Base-by-base conservation (phyloP, 2,888 invertebrate species). In the Troides aeacus region DNA sequence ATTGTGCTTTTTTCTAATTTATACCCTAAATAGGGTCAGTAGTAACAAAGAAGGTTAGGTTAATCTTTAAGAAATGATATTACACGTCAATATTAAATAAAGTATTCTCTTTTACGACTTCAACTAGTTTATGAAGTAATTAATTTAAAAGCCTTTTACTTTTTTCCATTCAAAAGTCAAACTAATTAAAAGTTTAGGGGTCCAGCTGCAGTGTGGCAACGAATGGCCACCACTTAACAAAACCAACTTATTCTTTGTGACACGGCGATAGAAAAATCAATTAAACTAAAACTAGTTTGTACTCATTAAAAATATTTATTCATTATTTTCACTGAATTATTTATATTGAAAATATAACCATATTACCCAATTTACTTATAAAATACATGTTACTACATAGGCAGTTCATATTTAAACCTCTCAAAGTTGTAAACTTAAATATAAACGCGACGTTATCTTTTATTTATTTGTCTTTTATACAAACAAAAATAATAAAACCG, bases 221-320 rank as follows among this genome's bases (percentile, higher is more conserved):
- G n/a, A 56, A 56, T 10, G 63, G 30, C 53, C 30, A 30, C 56
- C 63, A 56, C 63, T 63, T 50, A 30, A 63, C 56, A 53, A 56
- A 56, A 56, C 53, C 56, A 56, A 63, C 36, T 63, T 50, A 50
- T 62, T 53, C 63, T 36, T 36, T 63, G 63, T 63, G 36, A 58
- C 57, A 23, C 53, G n/a, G 53, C 53, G 18, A 64, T 56, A 36
- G 50, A 53, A n/a, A 53, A 53, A n/a, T 53, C 53, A 18, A 53
- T 53, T 53, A 53, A 53, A n/a, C n/a, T 53, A 12, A n/a, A 53
- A 53, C n/a, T 53, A 18, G 53, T 53, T 53, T 53, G 6, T 6
- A 7, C 6, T 53, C 6, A 18, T 7, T 53, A n/a, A 17, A 15
- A 18, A 50, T 12, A 50, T 17, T 12, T 50, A n/a, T n/a, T 18